These are phyloP conservation scores for Phortica variegata DNA, from an alignment of 1,140 invertebrate species.

Conservation along the genomic window DNA sequence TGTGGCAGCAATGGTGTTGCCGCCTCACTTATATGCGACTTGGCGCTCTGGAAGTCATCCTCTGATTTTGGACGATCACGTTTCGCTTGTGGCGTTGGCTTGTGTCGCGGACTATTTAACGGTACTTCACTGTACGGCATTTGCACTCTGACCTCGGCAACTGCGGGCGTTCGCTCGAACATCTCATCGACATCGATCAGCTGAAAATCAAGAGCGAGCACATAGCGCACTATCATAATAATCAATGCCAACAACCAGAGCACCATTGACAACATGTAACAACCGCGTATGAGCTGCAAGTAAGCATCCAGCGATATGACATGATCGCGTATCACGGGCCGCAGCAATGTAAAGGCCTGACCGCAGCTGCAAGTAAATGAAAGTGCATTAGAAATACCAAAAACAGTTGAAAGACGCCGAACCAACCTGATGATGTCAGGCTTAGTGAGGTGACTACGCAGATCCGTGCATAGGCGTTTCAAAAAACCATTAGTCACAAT, in stretches of 20 bases:
- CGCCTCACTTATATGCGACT: slow-evolving; percentile 43
- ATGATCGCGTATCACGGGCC: slow-evolving; percentile 39
- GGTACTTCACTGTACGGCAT: slow-evolving; percentile 22
- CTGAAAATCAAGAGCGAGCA: slow-evolving; percentile 50
- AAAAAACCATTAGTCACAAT: slow-evolving; percentile 42
- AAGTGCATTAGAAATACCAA: neutral
- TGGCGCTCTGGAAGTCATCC: slow-evolving; percentile 50
- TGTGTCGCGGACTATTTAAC: slow-evolving; percentile 26
- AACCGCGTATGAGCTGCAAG: slow-evolving; percentile 37
- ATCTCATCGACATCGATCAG: slow-evolving; percentile 44
- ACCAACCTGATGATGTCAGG: slow-evolving; percentile 31
- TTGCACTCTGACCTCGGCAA: neutral
- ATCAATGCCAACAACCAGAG: slow-evolving; percentile 41
- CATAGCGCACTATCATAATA: slow-evolving; percentile 42
- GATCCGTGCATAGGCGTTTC: slow-evolving; percentile 30
- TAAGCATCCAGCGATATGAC: slow-evolving; percentile 33
- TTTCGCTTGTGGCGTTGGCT: neutral
- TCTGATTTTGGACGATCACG: slow-evolving; percentile 33
- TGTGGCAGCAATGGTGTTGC: slow-evolving; percentile 26
- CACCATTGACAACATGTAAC: slow-evolving; percentile 38
- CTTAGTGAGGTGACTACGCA: slow-evolving; percentile 31
- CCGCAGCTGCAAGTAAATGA: slow-evolving; percentile 28
- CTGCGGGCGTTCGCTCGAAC: slow-evolving; percentile 25
- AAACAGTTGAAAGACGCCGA: neutral
- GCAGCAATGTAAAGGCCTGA: slow-evolving; percentile 39